Evolutionary conservation across 2,113 vertebrate genomes (phyloP), one percentile per base, ranked within the genome.

Genomic region (Halcyon senegalensis): DNA sequence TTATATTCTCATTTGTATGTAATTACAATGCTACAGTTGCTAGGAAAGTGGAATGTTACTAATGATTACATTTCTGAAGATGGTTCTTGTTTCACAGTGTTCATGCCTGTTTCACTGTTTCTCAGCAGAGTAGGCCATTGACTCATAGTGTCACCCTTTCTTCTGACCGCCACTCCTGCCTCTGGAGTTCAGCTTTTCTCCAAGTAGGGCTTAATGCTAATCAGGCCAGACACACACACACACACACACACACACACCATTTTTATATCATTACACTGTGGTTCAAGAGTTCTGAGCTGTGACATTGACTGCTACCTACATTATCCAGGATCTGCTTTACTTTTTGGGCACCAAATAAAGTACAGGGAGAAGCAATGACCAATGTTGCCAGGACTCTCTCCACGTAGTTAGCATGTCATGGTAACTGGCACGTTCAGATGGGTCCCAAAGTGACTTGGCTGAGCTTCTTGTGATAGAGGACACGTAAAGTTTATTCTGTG

Each of bases 401-500:
- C 5, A 0, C n/a, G 8, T 15, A 16, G 33, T 16, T 39, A 41
- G 39, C 30, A 2, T 43, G 13, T 53, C 12, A 1, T 14, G 59
- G 28, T 58, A 43, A 39, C 35, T 48, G 53, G 18, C 20, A 5
- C 37, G 48, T 62, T 89, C 5, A 2, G 13, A 16, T 60, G n/a
- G 30, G n/a, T 60, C 66, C 33, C 74, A 12, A 11, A 31, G 73
- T 4, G 1, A 37, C 21, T 44, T 37, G 1, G 7, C 39, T 85
- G 66, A 84, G 62, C 12, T 58, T 90, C 84, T 69, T 87, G 33
- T 87, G 15, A 4, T 14, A 27, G 37, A 13, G 21, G 7, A 19
- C 46, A 3, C 15, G 18, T 33, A 43, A 67, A 81, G 23, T 55
- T 82, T 78, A 51, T 91, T 89, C 89, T 13, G 1, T 82, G 73